Evolutionary conservation across 2,888 invertebrate genomes (phyloP), one percentile per base, ranked within the genome.

Genomic region (Cheilosia variabilis): DNA sequence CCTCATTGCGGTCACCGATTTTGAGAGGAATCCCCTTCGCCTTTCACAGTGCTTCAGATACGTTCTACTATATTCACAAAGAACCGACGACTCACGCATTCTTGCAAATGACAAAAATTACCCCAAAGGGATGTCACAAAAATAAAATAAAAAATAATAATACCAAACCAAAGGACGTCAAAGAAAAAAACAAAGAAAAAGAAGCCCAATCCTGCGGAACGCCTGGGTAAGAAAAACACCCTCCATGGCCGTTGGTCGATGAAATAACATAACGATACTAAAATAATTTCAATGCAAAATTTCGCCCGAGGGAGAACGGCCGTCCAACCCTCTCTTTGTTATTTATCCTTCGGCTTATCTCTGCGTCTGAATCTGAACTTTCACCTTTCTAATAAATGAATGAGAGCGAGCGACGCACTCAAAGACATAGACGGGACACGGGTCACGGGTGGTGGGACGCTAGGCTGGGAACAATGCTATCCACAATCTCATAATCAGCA

Each of bases 401-500:
- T n/a, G 37, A 9, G 41, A 19, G 19, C 37, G 27, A 9, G 24
- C 1, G 13, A n/a, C n/a, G 19, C 9, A 9, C 22, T 7, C 9
- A 58, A 10, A 34, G 60, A 7, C 10, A 15, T 22, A 37, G 60
- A 24, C n/a, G 43, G 17, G n/a, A 4, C 45, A 24, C n/a, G 43
- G 17, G n/a, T 9, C 45, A 24, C n/a, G 43, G 17, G 19, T 9
- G 37, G 13, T 17, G 10, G 53, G 15, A 15, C 27, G 10, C 22
- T 50, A 66, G 7, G 15, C 17, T 34, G 34, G 62, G 58, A 58
- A 57, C 63, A 65, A 69, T 57, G 57, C 50, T 69, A 73, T 37
- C 57, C 79, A 79, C 65, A 84, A 75, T 79, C 47, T 63, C 58
- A 84, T 79, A 75, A 84, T 84, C 83, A 84, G 68, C 58, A 78